Evolutionary conservation across 2,113 vertebrate genomes (phyloP), one percentile per base, ranked within the genome.

Genomic region (Orycteropus afer): DNA sequence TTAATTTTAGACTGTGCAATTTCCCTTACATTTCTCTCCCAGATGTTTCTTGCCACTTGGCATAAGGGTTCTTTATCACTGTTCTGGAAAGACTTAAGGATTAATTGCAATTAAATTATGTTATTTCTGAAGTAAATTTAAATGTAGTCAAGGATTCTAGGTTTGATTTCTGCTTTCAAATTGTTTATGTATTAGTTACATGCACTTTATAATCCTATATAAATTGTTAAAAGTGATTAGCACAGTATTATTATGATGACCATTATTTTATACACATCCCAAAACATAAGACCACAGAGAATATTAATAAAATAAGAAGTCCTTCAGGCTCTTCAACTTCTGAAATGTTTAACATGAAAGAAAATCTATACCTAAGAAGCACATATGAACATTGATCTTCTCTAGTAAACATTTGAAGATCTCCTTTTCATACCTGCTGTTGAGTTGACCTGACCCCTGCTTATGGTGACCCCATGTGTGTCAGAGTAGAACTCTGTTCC

Each of bases 91-190:
- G 14, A 79, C 3, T 81, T 69, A 78, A 88, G 77, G 29, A 92
- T 81, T 55, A 65, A 95, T 17, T 86, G 0, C 9, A 82, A 80
- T 61, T 79, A 76, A 89, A 77, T 71, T 89, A 42, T 13, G 59
- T 80, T 89, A 42, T 55, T 69, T 77, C 73, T 84, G 13, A 69
- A 40, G 25, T 18, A 81, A 55, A 78, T 91, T n/a, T 47, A 53
- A 93, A 88, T 61, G 47, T 51, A 59, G 18, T 71, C 17, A 37
- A 17, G 32, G 32, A 67, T 74, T 49, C 42, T 73, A 22, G 53
- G 61, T 86, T 18, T 74, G 9, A 76, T 91, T 85, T 94, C 29
- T 91, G 74, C 13, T 92, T 89, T 90, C 47, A 93, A 78, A 81
- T 76, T 67, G n/a, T 63, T 94, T 91, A 79, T 32, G 42, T 57